Base-by-base conservation (phyloP, 1,140 invertebrate genomes). In the Hyphantria cunea region DNA sequence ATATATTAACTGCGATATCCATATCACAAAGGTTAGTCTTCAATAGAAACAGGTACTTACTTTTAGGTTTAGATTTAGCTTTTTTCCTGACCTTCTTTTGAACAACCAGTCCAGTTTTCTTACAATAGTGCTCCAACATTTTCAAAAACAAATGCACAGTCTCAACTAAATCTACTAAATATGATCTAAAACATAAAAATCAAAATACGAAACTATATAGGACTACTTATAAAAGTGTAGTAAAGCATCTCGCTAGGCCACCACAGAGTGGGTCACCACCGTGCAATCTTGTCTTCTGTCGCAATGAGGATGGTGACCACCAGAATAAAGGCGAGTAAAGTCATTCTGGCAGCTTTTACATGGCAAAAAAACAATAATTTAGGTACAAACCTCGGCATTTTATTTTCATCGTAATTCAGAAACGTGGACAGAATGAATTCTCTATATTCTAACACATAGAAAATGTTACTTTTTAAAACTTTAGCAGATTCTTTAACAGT, bases 401-500 rank as follows among this genome's bases (percentile, higher is more conserved):
- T 97, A 53, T 93, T 90, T 79, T 97, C 95, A 85, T 98, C 95
- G 91, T 95, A 99, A 68, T 94, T 94, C 33, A 96, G 91, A 66
- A 99, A 88, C 53, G 97, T 93, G 41, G 93, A 93, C 31, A 98
- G 86, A 77, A 98, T 94, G 71, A 98, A 95, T 87, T 99, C 98
- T 65, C 98, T 93, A 91, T 99, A 99, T 88, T 99, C 98, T 61
- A 96, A 92, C 9, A 98, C 95, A 87, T 99, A 99, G 89, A 99
- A 99, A 66, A 99, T 94, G 90, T 97, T 96, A 82, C 95, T 96
- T 89, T 98, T 97, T 66, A 99, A 95, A 58, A 97, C 95, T 91
- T 95, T 95, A 47, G 96, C 93, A 0, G 96, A 95, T 31, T 95
- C 94, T 61, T 92, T 92, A n/a, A 98, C 94, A 32, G 90, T 90